Evolutionary conservation across 1,140 invertebrate species (phyloP), one percentile per base, ranked within the genome.

Genomic region (Sinonovacula constricta): DNA sequence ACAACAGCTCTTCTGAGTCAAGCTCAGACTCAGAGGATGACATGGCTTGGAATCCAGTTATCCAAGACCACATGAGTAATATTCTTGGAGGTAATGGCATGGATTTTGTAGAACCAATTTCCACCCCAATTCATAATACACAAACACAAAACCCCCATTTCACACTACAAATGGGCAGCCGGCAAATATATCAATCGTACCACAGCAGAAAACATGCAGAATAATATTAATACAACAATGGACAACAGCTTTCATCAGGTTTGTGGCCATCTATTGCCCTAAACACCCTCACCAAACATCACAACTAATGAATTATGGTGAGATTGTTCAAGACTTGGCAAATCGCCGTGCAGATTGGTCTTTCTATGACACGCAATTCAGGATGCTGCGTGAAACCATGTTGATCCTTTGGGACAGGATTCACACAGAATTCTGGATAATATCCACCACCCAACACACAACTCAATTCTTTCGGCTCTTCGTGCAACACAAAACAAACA

Each of bases 261-360:
- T 68, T 49, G 39, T 24, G 22, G 66, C 45, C 18, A 15, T 68
- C 3, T 68, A 68, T 36, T 22, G 12, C 1, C 3, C 3, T 2
- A 68, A 68, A 68, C 53, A 39, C 66, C 66, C 60, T 7, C 31
- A 12, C 31, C 22, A 63, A 33, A 33, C 30, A 12, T 12, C n/a
- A 24, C 3, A 26, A 31, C 66, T 68, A 10, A 24, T 68, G 49
- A 68, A 68, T 28, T 68, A 68, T 68, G 49, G 26, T 3, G 66
- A 68, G 26, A 68, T 68, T 53, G 49, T 68, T 1, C 66, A 49
- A 3, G 66, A 68, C 39, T 28, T 51, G 5, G 66, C 66, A 12
- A 10, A 2, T 14, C 39, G 26, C n/a, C 45, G 49, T 2, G 39
- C 66, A 2, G 66, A 49, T 4, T 26, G 30, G 18, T 31, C 39